These are phyloP conservation scores for Cebidichthys violaceus DNA, from an alignment of 2,113 vertebrate genomes.

Conservation along the genomic window DNA sequence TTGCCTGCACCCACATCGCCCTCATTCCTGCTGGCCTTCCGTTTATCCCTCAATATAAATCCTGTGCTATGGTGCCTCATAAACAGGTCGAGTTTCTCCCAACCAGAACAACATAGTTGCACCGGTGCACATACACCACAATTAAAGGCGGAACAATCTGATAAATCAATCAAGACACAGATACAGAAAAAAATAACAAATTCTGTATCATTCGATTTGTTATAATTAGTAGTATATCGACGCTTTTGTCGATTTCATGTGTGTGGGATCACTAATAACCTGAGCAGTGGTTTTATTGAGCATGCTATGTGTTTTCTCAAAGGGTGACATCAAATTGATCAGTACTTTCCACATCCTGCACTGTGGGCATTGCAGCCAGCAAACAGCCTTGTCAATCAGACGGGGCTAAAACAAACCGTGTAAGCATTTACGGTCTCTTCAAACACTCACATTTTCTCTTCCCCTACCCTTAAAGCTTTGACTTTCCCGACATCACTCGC, in stretches of 20 bases:
- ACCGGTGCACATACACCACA: conserved; percentile 23
- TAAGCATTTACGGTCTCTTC: conserved; percentile 52
- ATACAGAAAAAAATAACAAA: not conserved
- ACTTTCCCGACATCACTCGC: conserved; percentile 51
- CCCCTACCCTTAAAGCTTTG: conserved; percentile 40
- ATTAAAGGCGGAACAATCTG: conserved; percentile 23
- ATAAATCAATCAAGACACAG: conserved; percentile 33
- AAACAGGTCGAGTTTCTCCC: conserved; percentile 63
- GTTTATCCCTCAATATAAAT: conserved; percentile 69
- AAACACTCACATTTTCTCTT: conserved; percentile 16
- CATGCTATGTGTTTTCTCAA: conserved; percentile 41
- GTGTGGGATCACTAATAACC: conserved; percentile 22
- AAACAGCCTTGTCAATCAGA: conserved; percentile 72
- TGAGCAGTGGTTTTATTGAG: conserved; percentile 47
- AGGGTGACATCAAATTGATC: conserved; percentile 72
- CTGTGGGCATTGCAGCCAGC: conserved; percentile 49
- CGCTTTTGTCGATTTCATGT: not conserved
- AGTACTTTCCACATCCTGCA: conserved; percentile 36
- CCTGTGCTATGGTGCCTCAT: conserved; percentile 55
- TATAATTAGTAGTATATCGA: not conserved
- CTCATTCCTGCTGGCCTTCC: conserved; percentile 50
- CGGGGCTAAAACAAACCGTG: conserved; percentile 50
- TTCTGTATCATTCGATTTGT: not conserved
- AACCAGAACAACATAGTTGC: conserved; percentile 46
- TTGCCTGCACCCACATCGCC: conserved; percentile 22